Percentiles rank a stretch among this genome's conserved stretches.
Evolutionary conservation across 2,113 vertebrate species (phyloP).

Genomic region (Syngnathus floridae): DNA sequence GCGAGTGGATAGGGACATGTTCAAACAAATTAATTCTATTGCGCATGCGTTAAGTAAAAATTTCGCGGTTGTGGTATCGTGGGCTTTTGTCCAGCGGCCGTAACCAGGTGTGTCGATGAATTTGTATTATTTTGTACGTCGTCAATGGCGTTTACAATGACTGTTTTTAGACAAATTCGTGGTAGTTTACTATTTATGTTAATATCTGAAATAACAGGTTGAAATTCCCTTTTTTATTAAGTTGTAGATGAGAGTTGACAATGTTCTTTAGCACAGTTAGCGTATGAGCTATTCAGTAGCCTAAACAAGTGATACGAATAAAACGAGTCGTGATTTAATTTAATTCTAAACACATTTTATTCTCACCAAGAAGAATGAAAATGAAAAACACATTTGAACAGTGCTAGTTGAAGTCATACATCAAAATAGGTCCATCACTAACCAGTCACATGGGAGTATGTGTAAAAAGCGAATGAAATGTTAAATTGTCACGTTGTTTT

Average conservation of each 20-base stretch:
- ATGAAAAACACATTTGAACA: constrained; percentile 12
- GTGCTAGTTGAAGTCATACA: constrained; percentile 15
- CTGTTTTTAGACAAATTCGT: not conserved
- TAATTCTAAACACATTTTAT: constrained; percentile 3
- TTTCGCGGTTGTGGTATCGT: too few species aligned
- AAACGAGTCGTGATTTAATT: not conserved
- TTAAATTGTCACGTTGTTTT: not conserved
- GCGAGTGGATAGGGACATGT: constrained; percentile 29
- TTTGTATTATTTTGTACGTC: too few species aligned
- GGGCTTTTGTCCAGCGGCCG: too few species aligned
- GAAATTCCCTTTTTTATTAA: not conserved
- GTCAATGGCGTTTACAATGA: too few species aligned
- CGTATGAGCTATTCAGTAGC: not conserved
- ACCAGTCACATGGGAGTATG: not conserved
- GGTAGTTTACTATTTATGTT: not conserved
- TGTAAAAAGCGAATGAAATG: constrained; percentile 20
- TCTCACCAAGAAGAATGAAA: constrained; percentile 13
- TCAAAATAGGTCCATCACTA: constrained; percentile 17
- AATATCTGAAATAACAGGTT: not conserved
- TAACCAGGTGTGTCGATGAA: too few species aligned
- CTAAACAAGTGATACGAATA: not conserved
- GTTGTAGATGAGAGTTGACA: not conserved
- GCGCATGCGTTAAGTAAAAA: not conserved
- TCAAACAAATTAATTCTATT: not conserved
- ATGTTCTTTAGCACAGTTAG: not conserved